These are phyloP conservation scores for Bombus picipes DNA, from an alignment of 1,140 invertebrate genomes.

Conservation along the genomic window DNA sequence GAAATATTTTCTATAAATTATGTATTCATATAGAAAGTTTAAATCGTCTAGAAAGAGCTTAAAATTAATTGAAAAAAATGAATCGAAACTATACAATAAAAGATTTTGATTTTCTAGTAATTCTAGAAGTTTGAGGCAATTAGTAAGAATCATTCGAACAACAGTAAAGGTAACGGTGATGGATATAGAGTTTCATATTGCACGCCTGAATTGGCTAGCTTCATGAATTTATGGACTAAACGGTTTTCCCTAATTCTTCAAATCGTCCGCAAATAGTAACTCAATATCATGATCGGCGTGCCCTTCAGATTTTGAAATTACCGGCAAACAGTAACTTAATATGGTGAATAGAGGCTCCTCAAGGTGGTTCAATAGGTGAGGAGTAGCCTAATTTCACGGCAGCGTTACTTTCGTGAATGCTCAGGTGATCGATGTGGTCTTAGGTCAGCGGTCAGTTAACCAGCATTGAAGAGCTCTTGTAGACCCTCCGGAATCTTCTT, in stretches of 20 bases:
- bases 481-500: background rate
- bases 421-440: conserved; percentile 12
- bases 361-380: conserved; percentile 29
- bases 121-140: background rate
- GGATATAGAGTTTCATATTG: conserved; percentile 62
- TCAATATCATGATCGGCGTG: conserved; percentile 54
- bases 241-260: conserved; percentile 58
- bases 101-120: background rate
- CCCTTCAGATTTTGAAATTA: conserved; percentile 45
- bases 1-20: background rate
- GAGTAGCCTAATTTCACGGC: conserved; percentile 62
- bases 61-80: too few species aligned
- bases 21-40: too few species aligned
- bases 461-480: background rate
- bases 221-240: conserved; percentile 31
- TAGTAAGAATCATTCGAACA: background rate
- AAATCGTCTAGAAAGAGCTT: too few species aligned
- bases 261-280: conserved; percentile 65
- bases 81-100: background rate
- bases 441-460: conserved; percentile 51
- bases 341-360: conserved; percentile 28
- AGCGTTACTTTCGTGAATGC: conserved; percentile 61
- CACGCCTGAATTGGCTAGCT: conserved; percentile 20
- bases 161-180: conserved; percentile 37
- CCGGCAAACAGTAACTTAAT: conserved; percentile 63